Base-by-base conservation (phyloP, 2,797 vertebrate genomes). In the Hoplostethus mediterraneus region DNA sequence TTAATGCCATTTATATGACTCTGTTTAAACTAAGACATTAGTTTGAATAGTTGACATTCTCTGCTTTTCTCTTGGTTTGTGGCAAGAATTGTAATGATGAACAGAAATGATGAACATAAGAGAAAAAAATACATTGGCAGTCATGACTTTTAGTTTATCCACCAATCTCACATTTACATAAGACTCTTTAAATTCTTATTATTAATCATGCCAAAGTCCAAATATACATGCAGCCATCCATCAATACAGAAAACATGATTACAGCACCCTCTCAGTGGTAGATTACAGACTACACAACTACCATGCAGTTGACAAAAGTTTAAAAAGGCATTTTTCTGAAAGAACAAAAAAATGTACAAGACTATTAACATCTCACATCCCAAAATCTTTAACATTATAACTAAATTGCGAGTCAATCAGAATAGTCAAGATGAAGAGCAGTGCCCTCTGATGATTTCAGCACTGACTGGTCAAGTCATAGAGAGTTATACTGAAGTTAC, bases 181-280 rank as follows among this genome's bases (percentile, higher is more conserved):
- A 33, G 58, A 54, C 5, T 31, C 42, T 36, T 3, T 6, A 48
- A 10, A 68, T 10, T 4, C 10, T 44, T 13, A 28, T 17, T 33
- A 45, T 53, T 62, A 25, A 13, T 53, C 51, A 53, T 53, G 51
- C 25, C 5, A 13, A 25, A 30, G n/a, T 28, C 21, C 25, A 10
- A 11, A 53, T 1, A 12, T 3, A 28, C 51, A 30, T 4, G 12
- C 42, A 14, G 3, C 17, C 5, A 28, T 28, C 4, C 10, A 28
- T 25, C 2, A 11, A 38, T 17, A 14, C 6, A 38, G 31, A 40
- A 40, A 44, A 21, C 42, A 60, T 25, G 5, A 55, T 45, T 33
- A 44, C 66, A 80, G 80, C 68, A 8, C 80, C 70, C 42, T n/a
- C 45, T 31, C 42, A 59, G 80, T 60, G 70, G 75, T 65, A 21